These are phyloP conservation scores for Cotesia glomerata DNA, from an alignment of 1,140 invertebrate species.

Conservation along the genomic window DNA sequence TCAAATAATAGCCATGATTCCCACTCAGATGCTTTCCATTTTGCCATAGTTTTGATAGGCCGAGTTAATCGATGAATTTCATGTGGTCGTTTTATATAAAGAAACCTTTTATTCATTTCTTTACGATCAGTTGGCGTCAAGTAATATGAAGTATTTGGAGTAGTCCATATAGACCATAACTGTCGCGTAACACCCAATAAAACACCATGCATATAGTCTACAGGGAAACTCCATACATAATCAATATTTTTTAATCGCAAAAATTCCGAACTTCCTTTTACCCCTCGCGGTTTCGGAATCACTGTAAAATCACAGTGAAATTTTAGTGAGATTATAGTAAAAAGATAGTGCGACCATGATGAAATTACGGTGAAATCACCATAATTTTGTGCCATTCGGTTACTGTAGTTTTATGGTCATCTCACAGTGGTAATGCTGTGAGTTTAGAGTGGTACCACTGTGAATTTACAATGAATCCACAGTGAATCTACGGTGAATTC, in stretches of 20 bases:
- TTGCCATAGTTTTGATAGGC: slow-evolving; percentile 1
- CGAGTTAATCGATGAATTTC: slow-evolving; percentile 27
- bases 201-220: slow-evolving; percentile 26
- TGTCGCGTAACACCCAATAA: slow-evolving; percentile 26
- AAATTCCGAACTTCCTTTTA: slow-evolving; percentile 19
- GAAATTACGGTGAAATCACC: no score
- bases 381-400: no score
- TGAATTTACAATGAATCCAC: no score
- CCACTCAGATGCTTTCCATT: slow-evolving; percentile 18
- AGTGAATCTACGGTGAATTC: no score
- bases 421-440: no score
- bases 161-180: slow-evolving; percentile 24
- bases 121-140: slow-evolving; percentile 1
- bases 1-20: slow-evolving; percentile 38
- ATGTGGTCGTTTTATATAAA: slow-evolving; percentile 23
- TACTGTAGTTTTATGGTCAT: no score
- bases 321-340: no score
- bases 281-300: no score
- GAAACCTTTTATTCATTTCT: slow-evolving; percentile 15
- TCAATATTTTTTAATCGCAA: slow-evolving; percentile 7
- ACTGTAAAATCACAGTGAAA: no score
- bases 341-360: no score
- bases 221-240: slow-evolving; percentile 22
- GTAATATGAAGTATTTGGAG: not conserved
- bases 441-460: no score